phyloP scores from a whole-genome alignment of 2,113 vertebrate genomes.

The Choloepus hoffmanni region DNA sequence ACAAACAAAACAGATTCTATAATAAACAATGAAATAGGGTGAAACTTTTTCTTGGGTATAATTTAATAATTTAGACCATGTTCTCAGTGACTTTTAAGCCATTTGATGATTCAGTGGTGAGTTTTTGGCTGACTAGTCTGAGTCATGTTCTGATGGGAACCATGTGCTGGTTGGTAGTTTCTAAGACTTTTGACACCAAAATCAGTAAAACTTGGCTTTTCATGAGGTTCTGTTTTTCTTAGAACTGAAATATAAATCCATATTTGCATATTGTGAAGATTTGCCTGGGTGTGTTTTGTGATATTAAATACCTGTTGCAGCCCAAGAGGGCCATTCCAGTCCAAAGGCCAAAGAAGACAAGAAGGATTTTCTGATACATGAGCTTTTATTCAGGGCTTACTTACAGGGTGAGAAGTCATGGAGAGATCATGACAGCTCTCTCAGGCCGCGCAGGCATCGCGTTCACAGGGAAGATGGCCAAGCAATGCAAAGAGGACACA shows the following conservation, averaged over 20 bases:
- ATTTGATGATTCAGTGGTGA: constrained; percentile 25
- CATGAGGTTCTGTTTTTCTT: constrained; percentile 34
- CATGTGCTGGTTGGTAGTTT: constrained; percentile 12
- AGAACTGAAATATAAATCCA: constrained; percentile 42
- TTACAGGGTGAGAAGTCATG: no score
- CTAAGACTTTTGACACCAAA: constrained; percentile 53
- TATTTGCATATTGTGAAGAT: constrained; percentile 44
- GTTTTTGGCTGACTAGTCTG: constrained; percentile 4
- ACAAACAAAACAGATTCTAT: constrained; percentile 37
- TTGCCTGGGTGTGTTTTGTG: background rate
- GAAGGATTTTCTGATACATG: no score
- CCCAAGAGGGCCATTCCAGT: no score
- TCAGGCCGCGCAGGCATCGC: no score
- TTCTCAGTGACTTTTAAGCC: background rate
- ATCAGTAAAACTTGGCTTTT: constrained; percentile 51
- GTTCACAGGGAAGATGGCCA: no score
- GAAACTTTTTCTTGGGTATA: constrained; percentile 21
- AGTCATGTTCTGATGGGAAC: constrained; percentile 27
- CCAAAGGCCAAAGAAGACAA: no score
- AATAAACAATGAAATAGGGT: background rate
- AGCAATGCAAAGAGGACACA: no score
- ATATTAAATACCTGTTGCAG: background rate
- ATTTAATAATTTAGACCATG: background rate
- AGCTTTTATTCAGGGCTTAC: no score
- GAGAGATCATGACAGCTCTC: no score